Percentiles rank a stretch among this genome's conserved stretches.
Conservation (phyloP, 2,797 vertebrate species). For the Girardinus metallicus region DNA sequence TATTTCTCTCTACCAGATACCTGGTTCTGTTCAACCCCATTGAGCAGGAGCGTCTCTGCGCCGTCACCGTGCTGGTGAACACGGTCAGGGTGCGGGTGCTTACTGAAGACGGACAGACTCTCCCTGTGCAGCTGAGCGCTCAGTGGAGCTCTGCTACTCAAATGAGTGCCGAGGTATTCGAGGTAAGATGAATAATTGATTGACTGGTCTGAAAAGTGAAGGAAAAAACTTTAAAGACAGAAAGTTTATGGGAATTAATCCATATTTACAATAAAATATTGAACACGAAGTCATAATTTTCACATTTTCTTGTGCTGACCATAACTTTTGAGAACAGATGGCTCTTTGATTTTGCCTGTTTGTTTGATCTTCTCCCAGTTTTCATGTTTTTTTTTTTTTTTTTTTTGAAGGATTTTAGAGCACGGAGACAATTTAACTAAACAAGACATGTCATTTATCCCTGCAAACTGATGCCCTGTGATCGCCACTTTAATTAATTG, state of each 20-base stretch:
- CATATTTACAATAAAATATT: not conserved
- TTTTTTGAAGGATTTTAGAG: not conserved
- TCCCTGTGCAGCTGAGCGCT: slow-evolving; percentile 88
- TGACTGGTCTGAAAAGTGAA: not conserved
- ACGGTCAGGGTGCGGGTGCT: slow-evolving; percentile 85
- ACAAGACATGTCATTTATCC: not conserved
- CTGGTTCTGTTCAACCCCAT: slow-evolving; percentile 94
- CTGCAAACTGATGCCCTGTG: not conserved
- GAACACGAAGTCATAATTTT: not conserved
- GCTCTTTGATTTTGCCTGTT: not conserved
- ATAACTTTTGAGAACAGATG: not conserved
- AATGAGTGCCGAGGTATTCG: slow-evolving; percentile 85
- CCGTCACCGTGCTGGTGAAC: slow-evolving; percentile 89
- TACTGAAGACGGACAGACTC: slow-evolving; percentile 90
- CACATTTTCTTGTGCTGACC: not conserved
- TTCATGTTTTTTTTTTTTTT: not conserved
- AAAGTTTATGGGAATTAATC: not conserved
- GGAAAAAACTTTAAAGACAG: not conserved
- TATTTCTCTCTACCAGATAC: slow-evolving; percentile 78
- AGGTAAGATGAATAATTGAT: slow-evolving; percentile 79
- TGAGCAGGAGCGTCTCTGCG: slow-evolving; percentile 90
- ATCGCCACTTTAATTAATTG: not conserved
- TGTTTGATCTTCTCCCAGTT: not conserved
- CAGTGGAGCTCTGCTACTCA: slow-evolving; percentile 88
- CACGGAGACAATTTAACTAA: not conserved